Conservation (phyloP, 2,888 invertebrate genomes). For the Epinotia nisella region DNA sequence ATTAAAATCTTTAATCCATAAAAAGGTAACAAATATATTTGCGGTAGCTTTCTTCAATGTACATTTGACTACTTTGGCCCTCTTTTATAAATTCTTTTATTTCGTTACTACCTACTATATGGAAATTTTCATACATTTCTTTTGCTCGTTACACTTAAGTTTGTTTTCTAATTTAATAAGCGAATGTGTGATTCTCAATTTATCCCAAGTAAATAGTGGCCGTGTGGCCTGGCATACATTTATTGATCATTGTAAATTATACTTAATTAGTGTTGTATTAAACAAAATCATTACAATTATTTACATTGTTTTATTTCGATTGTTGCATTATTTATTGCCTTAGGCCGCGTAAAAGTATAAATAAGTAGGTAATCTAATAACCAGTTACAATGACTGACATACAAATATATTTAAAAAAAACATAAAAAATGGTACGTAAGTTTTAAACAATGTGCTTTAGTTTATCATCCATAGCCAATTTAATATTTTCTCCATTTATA, state of each 20-base stretch:
- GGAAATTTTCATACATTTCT: background rate
- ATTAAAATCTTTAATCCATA: background rate
- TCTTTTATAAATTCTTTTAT: background rate
- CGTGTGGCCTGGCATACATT: constrained; percentile 58
- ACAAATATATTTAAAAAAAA: too few species aligned
- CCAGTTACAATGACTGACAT: too few species aligned
- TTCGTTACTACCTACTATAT: too few species aligned
- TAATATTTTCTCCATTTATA: too few species aligned
- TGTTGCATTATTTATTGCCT: background rate
- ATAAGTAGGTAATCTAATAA: too few species aligned
- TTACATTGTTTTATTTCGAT: constrained; percentile 41
- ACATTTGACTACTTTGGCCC: background rate
- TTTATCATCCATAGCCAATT: too few species aligned
- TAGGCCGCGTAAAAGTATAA: too few species aligned
- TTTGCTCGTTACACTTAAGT: background rate
- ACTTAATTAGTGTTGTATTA: constrained; percentile 85
- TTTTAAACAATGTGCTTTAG: too few species aligned
- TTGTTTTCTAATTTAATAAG: background rate
- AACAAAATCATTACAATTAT: constrained; percentile 82
- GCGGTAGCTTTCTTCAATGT: background rate
- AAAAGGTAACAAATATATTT: background rate
- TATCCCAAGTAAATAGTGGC: constrained; percentile 49
- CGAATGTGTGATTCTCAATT: constrained; percentile 36
- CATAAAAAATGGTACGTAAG: too few species aligned
- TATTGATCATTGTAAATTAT: constrained; percentile 82